phyloP scores from a whole-genome alignment of 1,140 invertebrate genomes.

The Coelopa frigida region DNA sequence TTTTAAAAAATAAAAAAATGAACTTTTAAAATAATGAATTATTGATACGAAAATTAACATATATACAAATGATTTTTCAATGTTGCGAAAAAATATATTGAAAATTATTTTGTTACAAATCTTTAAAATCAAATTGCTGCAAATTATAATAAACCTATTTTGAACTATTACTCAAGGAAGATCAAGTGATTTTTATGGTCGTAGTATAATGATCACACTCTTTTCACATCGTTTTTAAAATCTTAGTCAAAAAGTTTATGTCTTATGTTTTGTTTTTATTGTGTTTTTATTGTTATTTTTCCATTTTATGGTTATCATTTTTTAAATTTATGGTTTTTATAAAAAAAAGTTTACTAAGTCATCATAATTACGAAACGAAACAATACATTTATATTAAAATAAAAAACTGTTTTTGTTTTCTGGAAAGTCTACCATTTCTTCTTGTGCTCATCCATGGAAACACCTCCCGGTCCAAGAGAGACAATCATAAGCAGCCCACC shows the following conservation, averaged over 20 bases:
- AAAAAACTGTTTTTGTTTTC: background rate
- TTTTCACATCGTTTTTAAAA: background rate
- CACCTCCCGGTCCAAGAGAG: constrained; percentile 93
- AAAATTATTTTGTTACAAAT: background rate
- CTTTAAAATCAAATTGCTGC: constrained; percentile 5
- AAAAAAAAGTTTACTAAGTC: constrained; percentile 17
- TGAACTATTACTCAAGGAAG: constrained; percentile 6
- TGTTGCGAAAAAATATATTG: constrained; percentile 1
- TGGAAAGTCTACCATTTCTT: constrained; percentile 82
- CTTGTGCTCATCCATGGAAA: constrained; percentile 99
- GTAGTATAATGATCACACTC: too few relatives aligned
- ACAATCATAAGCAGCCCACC: constrained; percentile 99
- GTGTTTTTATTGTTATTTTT: constrained; percentile 13
- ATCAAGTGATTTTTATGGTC: background rate
- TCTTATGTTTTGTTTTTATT: constrained; percentile 8
- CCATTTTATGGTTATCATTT: constrained; percentile 14
- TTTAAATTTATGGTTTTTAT: constrained; percentile 11
- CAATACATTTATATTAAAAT: background rate
- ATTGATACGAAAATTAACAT: constrained; percentile 1
- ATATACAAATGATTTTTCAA: background rate
- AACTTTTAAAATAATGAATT: too few relatives aligned
- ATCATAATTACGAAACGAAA: background rate
- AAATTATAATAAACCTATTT: constrained; percentile 5
- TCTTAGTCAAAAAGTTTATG: background rate
- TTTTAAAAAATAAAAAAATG: too few relatives aligned